Evolutionary conservation across 30 jellyfish, hydroid and myxozoan genomes (phyloP), one percentile per base, ranked within the genome.

Genomic region (Aurelia aurita complex sp. Pacific): DNA sequence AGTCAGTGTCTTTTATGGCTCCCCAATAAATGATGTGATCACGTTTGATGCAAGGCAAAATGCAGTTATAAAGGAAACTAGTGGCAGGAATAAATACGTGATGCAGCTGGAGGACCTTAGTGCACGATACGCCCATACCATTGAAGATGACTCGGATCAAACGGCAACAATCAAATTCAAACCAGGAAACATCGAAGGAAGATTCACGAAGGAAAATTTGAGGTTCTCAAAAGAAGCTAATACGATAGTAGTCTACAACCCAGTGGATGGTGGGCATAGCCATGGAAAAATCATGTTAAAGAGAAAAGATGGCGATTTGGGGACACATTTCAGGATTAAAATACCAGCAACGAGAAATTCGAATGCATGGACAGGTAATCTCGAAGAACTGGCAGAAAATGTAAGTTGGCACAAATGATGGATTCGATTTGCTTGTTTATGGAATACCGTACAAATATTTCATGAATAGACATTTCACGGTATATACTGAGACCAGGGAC

Each of bases 351-450:
- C 76, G 15, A 29, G 35, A 4, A 12, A 67, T 2, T 67, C 76
- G 4, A 67, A 4, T 4, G 43, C 10, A 67, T 67, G 76, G 76
- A 33, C 5, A 67, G 76, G 76, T 11, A 67, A 67, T 29, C n/a
- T 67, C 17, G 52, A 67, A 67, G 76, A 67, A 13, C 16, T 67
- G 43, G 43, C 43, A 33, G 43, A 29, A 67, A 67, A 67, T 35
- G 76, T n/a, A 67, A 35, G 76, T 67, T 67, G 76, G 76, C 76
- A 18, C 76, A 6, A n/a, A 33, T 67, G 76, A 67, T 67, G 76
- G 76, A 57, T 67, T 67, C 33, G 76, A 67, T 67, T 2, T 4
- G n/a, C 52, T 35, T 35, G 76, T 67, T 35, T n/a, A n/a, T 12
- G 76, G 76, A 67, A 29, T 67, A 67, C 76, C 76, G 52, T 67